These are phyloP conservation scores for Drosophila percnosoma DNA, from an alignment of 2,888 invertebrate species.

Conservation along the genomic window DNA sequence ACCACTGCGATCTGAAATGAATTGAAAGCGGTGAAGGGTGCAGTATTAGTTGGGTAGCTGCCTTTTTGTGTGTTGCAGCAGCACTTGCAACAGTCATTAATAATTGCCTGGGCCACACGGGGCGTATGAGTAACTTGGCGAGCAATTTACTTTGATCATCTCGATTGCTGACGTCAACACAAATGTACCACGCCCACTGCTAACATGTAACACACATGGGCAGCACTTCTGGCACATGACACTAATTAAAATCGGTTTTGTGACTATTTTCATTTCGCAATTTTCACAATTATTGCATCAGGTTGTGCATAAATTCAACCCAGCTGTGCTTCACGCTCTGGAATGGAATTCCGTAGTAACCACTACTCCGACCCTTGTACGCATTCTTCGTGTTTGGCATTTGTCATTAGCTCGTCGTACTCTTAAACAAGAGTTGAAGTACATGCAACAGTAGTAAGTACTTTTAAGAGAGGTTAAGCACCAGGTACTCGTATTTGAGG, in stretches of 20 bases:
- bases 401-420: conserved; percentile 15
- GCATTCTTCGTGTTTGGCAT: conserved; percentile 23
- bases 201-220: conserved; percentile 7
- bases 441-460: background rate
- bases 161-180: conserved; percentile 41
- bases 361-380: conserved; percentile 18
- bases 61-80: conserved; percentile 31
- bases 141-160: conserved; percentile 62
- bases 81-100: conserved; percentile 57
- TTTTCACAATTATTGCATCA: conserved; percentile 64
- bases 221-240: conserved; percentile 60
- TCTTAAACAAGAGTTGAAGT: conserved; percentile 19
- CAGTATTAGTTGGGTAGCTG: background rate
- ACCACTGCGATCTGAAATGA: conserved; percentile 43
- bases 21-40: conserved; percentile 39
- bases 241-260: conserved; percentile 80
- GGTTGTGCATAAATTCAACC: conserved; percentile 55
- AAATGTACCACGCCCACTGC: conserved; percentile 21
- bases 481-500: background rate
- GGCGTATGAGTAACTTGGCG: conserved; percentile 53
- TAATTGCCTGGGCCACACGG: conserved; percentile 60
- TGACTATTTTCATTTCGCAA: conserved; percentile 44
- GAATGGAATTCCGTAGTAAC: background rate
- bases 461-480: background rate
- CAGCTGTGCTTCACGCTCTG: background rate